Conservation (phyloP, 2,113 vertebrate species). For the Oenanthe melanoleuca region DNA sequence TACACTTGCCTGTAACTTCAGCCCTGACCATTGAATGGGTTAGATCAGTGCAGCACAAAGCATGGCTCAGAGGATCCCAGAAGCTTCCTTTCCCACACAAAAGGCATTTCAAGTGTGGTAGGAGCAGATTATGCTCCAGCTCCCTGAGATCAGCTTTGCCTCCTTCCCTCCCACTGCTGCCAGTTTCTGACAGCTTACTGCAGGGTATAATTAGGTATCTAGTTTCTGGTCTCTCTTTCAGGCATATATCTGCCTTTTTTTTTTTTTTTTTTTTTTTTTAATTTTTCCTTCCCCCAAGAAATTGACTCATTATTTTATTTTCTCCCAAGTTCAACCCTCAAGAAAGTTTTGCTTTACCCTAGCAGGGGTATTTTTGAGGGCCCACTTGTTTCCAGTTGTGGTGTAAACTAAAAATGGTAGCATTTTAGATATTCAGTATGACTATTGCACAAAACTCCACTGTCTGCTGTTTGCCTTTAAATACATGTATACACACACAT, state of each 20-base stretch:
- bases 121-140: conserved; percentile 31
- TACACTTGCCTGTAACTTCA: neutral
- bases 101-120: conserved; percentile 45
- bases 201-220: conserved; percentile 64
- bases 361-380: neutral
- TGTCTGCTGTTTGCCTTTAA: conserved; percentile 11
- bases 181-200: conserved; percentile 64
- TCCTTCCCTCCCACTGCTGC: conserved; percentile 58
- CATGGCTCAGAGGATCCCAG: neutral
- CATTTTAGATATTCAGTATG: neutral
- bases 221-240: conserved; percentile 44
- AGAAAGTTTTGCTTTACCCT: conserved; percentile 13
- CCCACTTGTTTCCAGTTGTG: neutral
- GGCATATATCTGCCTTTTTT: neutral
- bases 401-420: neutral
- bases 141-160: conserved; percentile 42
- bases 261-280: neutral
- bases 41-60: neutral
- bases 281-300: neutral
- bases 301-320: neutral
- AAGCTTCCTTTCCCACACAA: conserved; percentile 31
- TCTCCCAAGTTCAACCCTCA: neutral
- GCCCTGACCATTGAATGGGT: neutral
- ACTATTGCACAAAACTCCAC: neutral
- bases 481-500: neutral